Evolutionary conservation across 2,113 vertebrate species (phyloP).

Genomic region (Emydura subglobosa): DNA sequence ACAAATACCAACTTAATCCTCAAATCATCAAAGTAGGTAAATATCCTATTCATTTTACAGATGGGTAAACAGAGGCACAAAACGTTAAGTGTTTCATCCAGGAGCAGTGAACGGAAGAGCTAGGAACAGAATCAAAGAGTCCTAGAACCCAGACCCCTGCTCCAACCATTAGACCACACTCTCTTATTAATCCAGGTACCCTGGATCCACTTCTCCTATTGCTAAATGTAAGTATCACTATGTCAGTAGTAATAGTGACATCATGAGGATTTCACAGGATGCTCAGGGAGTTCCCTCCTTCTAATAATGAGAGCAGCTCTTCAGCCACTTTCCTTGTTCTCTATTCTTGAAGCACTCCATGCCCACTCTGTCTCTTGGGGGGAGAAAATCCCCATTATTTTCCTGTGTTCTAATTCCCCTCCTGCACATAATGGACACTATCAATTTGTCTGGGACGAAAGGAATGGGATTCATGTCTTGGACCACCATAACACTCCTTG

Average conservation of each 20-base stretch:
- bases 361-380: background rate
- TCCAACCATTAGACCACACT: background rate
- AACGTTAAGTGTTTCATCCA: background rate
- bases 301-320: background rate
- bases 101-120: background rate
- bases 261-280: background rate
- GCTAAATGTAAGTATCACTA: background rate
- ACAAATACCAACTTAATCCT: background rate
- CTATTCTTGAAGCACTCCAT: background rate
- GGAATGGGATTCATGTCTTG: background rate
- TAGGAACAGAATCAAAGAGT: background rate
- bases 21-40: background rate
- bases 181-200: background rate
- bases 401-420: fast-evolving
- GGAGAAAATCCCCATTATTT: background rate
- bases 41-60: background rate
- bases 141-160: background rate
- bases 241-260: background rate
- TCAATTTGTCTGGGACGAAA: background rate
- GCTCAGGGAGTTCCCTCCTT: background rate
- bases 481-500: background rate
- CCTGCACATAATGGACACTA: background rate
- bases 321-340: background rate
- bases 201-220: background rate
- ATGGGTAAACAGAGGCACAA: background rate